Conservation (phyloP, 2,888 invertebrate species). For the Eupithecia tripunctaria region DNA sequence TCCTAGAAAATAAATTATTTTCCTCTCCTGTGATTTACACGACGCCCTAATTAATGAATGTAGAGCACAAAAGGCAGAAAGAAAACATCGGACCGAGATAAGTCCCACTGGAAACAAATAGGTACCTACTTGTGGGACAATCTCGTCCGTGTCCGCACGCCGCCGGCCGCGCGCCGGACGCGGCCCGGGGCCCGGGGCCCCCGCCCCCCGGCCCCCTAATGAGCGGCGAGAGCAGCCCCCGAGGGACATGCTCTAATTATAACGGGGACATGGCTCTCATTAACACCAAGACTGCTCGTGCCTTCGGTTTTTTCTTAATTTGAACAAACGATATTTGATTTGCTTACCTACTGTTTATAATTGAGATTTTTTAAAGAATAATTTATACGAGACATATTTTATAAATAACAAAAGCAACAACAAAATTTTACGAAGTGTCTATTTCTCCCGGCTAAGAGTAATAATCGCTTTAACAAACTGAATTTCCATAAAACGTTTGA, state of each 20-base stretch:
- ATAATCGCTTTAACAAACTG: background rate
- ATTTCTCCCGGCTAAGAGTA: background rate
- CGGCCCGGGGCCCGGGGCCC: no score
- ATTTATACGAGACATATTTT: background rate
- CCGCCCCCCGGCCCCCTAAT: background rate
- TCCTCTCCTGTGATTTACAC: background rate
- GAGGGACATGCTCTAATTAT: slow-evolving; percentile 24
- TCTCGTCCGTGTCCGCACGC: background rate
- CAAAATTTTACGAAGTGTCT: background rate
- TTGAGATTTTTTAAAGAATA: background rate
- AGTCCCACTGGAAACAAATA: background rate
- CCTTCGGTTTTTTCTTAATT: background rate
- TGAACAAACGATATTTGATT: background rate
- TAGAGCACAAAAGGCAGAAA: background rate
- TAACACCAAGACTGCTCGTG: background rate
- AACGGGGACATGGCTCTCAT: slow-evolving; percentile 7
- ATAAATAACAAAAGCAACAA: no score
- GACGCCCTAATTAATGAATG: background rate
- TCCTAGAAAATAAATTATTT: background rate
- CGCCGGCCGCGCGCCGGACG: background rate
- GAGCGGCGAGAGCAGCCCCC: slow-evolving; percentile 5
- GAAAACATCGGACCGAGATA: slow-evolving; percentile 1
- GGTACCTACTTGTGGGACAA: background rate
- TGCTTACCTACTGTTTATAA: background rate
- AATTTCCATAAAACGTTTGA: background rate